These are phyloP conservation scores for Sebastes fasciatus DNA, from an alignment of 2,113 vertebrate genomes.

Conservation along the genomic window DNA sequence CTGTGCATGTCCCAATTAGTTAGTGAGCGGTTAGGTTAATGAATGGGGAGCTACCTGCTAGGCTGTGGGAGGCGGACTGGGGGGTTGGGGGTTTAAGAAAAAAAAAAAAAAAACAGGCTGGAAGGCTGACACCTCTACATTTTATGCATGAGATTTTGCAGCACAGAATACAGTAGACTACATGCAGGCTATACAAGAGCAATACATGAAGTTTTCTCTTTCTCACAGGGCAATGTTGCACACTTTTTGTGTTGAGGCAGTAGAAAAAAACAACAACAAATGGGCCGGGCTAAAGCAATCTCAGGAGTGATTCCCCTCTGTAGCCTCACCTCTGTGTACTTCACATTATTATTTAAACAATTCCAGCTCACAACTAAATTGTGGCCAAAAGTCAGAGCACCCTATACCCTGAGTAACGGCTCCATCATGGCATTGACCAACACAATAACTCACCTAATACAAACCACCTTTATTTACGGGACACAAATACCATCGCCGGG, in stretches of 20 bases:
- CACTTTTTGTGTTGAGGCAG: slow-evolving; percentile 24
- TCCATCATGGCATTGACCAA: slow-evolving; percentile 28
- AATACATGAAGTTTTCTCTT: slow-evolving; percentile 18
- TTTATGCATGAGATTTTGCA: slow-evolving; percentile 28
- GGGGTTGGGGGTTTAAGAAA: not conserved
- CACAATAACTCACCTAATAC: slow-evolving; percentile 3
- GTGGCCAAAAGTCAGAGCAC: slow-evolving; percentile 42
- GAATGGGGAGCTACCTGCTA: slow-evolving; percentile 47
- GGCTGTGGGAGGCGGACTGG: slow-evolving; percentile 23
- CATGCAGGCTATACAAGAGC: slow-evolving; percentile 18
- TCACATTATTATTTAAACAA: slow-evolving; percentile 43
- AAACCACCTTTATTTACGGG: slow-evolving; percentile 52
- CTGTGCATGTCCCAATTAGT: slow-evolving; percentile 50
- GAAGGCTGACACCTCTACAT: slow-evolving; percentile 16
- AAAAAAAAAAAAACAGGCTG: not conserved
- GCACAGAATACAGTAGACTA: slow-evolving; percentile 1
- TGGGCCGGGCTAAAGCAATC: slow-evolving; percentile 4
- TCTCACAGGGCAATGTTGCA: slow-evolving; percentile 8
- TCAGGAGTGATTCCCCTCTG: slow-evolving; percentile 31
- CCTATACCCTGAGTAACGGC: slow-evolving; percentile 2
- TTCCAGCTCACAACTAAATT: slow-evolving; percentile 32
- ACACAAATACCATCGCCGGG: slow-evolving; percentile 16
- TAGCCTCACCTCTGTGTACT: slow-evolving; percentile 30
- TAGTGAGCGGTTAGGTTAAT: slow-evolving; percentile 37
- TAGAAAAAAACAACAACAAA: slow-evolving; percentile 3